A percentile compares a stretch with the other conserved stretches of the same genome.
Conservation (phyloP, 1,140 invertebrate species). For the Calycopis cecrops region DNA sequence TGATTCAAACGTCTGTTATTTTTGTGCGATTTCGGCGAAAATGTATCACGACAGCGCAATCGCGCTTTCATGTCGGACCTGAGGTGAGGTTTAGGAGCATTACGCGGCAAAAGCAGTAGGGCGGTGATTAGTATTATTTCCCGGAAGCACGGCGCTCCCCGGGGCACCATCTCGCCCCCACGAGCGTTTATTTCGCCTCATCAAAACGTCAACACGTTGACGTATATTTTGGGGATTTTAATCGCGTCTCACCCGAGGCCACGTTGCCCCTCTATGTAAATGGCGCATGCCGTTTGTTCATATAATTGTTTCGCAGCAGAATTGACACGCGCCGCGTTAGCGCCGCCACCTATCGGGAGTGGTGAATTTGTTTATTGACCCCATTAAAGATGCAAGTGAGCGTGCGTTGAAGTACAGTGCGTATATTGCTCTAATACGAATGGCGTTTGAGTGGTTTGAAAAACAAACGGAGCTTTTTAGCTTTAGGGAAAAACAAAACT, state of each 20-base stretch:
- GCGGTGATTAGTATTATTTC: conserved; percentile 66
- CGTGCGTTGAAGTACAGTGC: not conserved
- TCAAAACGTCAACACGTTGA: conserved; percentile 71
- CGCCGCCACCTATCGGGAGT: conserved; percentile 28
- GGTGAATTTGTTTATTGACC: conserved; percentile 23
- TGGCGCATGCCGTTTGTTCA: conserved; percentile 41
- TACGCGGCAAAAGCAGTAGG: conserved; percentile 22
- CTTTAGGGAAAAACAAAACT: no score
- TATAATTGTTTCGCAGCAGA: conserved; percentile 61
- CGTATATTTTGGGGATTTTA: conserved; percentile 68
- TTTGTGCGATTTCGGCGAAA: not conserved
- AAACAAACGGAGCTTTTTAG: no score
- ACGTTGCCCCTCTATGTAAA: conserved; percentile 55
- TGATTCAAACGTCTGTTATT: no score
- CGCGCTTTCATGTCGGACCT: conserved; percentile 8
- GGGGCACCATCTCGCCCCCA: conserved; percentile 40
- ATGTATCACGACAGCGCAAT: conserved; percentile 1
- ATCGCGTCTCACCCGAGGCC: conserved; percentile 42
- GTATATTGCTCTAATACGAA: no score
- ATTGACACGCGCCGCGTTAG: conserved; percentile 55
- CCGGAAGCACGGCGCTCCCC: conserved; percentile 49
- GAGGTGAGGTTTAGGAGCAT: conserved; percentile 16
- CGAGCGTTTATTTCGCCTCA: conserved; percentile 67
- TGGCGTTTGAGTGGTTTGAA: no score
- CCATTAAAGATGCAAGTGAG: not conserved